phyloP scores from a whole-genome alignment of 2,113 vertebrate genomes.

The Galeopterus variegatus region DNA sequence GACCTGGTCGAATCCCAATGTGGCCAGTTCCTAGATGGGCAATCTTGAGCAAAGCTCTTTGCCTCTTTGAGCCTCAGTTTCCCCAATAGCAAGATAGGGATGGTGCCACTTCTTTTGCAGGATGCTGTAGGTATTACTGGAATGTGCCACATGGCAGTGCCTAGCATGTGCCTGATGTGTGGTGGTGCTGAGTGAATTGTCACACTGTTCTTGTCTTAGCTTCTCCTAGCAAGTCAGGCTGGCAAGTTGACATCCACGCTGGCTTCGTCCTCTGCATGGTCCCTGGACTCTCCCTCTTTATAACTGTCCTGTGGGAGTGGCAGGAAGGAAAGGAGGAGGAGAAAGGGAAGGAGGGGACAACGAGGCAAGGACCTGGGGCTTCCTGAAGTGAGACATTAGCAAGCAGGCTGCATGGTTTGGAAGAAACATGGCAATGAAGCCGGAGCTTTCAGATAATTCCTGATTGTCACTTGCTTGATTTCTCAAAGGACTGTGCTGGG shows the following conservation, averaged over 20 bases:
- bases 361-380: background rate
- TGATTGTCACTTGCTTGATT: background rate
- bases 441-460: background rate
- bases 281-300: background rate
- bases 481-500: background rate
- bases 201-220: background rate
- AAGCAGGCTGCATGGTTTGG: rapidly evolving
- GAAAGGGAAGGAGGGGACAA: background rate
- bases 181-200: rapidly evolving
- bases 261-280: background rate
- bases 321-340: background rate
- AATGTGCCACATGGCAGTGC: rapidly evolving
- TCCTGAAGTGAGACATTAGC: background rate
- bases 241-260: background rate
- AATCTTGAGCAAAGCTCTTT: background rate
- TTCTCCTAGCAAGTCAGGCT: rapidly evolving
- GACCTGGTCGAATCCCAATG: background rate
- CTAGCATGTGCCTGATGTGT: rapidly evolving
- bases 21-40: background rate
- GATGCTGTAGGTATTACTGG: too few species aligned
- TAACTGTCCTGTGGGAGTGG: rapidly evolving
- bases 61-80: background rate
- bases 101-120: too few species aligned
- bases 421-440: rapidly evolving
- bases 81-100: background rate